These are phyloP conservation scores for Zaprionus lineosus DNA, from an alignment of 2,888 invertebrate genomes.

Conservation along the genomic window DNA sequence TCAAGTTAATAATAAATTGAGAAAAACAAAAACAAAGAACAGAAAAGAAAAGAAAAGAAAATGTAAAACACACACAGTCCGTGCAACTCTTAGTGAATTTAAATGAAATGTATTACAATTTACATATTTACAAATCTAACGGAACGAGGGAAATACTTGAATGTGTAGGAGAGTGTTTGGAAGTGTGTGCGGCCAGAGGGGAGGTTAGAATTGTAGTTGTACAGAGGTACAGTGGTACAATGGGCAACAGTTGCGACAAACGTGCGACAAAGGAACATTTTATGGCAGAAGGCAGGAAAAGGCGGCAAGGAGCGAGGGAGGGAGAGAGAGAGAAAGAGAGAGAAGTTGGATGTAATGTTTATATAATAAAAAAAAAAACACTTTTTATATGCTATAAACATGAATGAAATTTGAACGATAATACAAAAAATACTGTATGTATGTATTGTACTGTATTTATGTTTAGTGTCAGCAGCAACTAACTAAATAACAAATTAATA, in stretches of 20 bases:
- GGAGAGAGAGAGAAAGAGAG: constrained; percentile 17
- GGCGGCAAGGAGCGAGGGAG: constrained; percentile 10
- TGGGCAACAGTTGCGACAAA: constrained; percentile 17
- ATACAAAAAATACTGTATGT: constrained; percentile 46
- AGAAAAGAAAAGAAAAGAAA: too few species aligned
- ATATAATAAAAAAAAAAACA: constrained; percentile 38
- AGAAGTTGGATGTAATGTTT: too few species aligned
- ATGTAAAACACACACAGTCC: constrained; percentile 57
- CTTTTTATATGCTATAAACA: constrained; percentile 41
- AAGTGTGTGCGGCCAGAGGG: constrained; percentile 52
- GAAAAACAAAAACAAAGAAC: constrained; percentile 18
- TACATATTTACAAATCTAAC: constrained; percentile 63
- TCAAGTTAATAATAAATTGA: too few species aligned
- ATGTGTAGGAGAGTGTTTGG: not conserved
- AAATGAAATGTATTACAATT: constrained; percentile 65
- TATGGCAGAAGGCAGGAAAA: constrained; percentile 14
- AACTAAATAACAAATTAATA: constrained; percentile 18
- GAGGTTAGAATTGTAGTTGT: constrained; percentile 66
- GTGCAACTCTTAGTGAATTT: constrained; percentile 79
- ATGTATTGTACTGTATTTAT: constrained; percentile 65
- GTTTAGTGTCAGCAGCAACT: constrained; percentile 66
- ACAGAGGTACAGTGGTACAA: constrained; percentile 47
- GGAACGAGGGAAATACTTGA: constrained; percentile 21
- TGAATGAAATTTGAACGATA: not conserved
- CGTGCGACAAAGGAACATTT: constrained; percentile 27